Percentiles rank a stretch among this genome's conserved stretches.
phyloP scores from a whole-genome alignment of 2,113 vertebrate genomes.

The Xyrauchen texanus region DNA sequence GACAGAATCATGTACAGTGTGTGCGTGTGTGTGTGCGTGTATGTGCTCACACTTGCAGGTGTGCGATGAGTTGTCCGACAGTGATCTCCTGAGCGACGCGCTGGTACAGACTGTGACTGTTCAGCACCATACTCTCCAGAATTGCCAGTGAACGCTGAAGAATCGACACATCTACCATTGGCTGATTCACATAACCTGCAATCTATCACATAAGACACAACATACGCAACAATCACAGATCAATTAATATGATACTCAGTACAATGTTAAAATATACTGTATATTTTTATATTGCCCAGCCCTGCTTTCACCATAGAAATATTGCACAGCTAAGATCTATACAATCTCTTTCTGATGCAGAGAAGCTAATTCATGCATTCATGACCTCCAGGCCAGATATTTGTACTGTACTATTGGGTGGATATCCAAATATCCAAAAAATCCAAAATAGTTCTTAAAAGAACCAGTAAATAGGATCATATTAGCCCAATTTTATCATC shows the following conservation, averaged over 20 bases:
- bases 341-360: too few relatives aligned
- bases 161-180: conserved; percentile 95
- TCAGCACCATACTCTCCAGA: conserved; percentile 97
- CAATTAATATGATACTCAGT: neutral
- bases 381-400: too few relatives aligned
- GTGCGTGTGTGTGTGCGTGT: conserved; percentile 73
- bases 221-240: neutral
- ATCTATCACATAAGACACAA: conserved; percentile 74
- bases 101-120: conserved; percentile 96
- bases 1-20: conserved; percentile 11
- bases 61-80: conserved; percentile 95
- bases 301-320: too few relatives aligned
- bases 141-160: conserved; percentile 96
- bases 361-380: too few relatives aligned
- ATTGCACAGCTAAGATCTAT: too few relatives aligned
- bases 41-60: conserved; percentile 98
- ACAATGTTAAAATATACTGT: too few relatives aligned
- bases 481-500: too few relatives aligned
- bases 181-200: conserved; percentile 94
- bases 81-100: conserved; percentile 96
- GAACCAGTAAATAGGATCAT: too few relatives aligned
- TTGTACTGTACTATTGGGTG: too few relatives aligned
- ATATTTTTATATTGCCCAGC: too few relatives aligned
- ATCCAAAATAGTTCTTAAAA: too few relatives aligned
- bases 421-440: too few relatives aligned